Evolutionary conservation across 2,888 invertebrate species (phyloP).

Genomic region (Lasioglossum calceatum): DNA sequence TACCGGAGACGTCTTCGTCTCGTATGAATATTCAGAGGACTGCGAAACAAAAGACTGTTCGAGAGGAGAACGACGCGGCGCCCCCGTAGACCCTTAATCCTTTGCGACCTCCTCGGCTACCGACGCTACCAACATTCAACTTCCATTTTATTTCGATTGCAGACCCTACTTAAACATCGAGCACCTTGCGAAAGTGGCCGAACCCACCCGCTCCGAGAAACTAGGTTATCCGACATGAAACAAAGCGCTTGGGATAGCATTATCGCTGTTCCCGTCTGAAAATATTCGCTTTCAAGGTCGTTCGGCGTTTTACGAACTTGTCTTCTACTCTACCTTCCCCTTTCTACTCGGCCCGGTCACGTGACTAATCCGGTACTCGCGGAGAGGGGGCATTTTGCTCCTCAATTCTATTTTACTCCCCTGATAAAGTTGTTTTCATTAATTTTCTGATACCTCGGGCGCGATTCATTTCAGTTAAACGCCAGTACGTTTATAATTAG

Average conservation of each 20-base stretch:
- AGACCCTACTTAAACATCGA: conserved; percentile 8
- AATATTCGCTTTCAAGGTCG: background rate
- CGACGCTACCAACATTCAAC: conserved; percentile 26
- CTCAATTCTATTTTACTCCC: no score
- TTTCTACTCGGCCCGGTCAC: no score
- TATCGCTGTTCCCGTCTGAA: background rate
- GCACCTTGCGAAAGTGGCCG: background rate
- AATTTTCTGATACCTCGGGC: background rate
- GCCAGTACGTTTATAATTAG: no score
- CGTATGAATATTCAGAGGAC: conserved; percentile 75
- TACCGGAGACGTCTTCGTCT: conserved; percentile 54
- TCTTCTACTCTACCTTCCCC: no score
- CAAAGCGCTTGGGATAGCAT: background rate
- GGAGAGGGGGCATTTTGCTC: no score
- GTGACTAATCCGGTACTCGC: no score
- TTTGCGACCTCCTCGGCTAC: conserved; percentile 34
- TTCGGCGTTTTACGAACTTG: background rate
- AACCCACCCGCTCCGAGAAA: background rate
- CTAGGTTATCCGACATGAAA: conserved; percentile 18
- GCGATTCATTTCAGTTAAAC: background rate
- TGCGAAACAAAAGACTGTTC: conserved; percentile 63
- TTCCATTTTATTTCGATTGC: conserved; percentile 33
- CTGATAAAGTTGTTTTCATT: no score
- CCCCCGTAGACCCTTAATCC: conserved; percentile 47
- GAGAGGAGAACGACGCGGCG: conserved; percentile 19